Conservation (phyloP, 2,888 invertebrate species). For the Chrysolina haemoptera region DNA sequence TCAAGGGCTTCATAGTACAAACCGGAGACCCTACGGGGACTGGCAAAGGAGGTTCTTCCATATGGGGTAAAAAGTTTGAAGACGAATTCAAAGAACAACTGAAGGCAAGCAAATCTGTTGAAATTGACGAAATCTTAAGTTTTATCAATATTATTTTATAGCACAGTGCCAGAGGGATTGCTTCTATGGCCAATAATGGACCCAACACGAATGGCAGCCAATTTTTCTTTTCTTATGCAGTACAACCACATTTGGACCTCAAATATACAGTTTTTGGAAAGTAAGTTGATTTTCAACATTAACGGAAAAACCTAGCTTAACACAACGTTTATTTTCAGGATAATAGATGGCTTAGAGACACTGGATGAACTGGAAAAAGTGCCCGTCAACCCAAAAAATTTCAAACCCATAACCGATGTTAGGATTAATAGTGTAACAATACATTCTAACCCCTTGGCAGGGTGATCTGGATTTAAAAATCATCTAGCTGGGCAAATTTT, state of each 20-base stretch:
- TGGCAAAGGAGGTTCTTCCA: slow-evolving; percentile 97
- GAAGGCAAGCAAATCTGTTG: slow-evolving; percentile 74
- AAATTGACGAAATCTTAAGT: background rate
- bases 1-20: slow-evolving; percentile 86
- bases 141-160: slow-evolving; percentile 57
- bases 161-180: slow-evolving; percentile 90
- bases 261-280: slow-evolving; percentile 98
- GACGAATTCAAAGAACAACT: slow-evolving; percentile 97
- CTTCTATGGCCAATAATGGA: slow-evolving; percentile 99
- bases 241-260: slow-evolving; percentile 95
- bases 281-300: slow-evolving; percentile 71
- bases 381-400: slow-evolving; percentile 94
- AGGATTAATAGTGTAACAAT: slow-evolving; percentile 92
- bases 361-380: slow-evolving; percentile 97
- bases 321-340: slow-evolving; percentile 74
- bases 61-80: slow-evolving; percentile 97
- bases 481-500: background rate
- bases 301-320: background rate
- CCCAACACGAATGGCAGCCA: slow-evolving; percentile 98
- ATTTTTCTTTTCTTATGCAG: slow-evolving; percentile 96
- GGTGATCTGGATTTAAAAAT: background rate
- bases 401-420: slow-evolving; percentile 88
- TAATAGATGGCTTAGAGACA: slow-evolving; percentile 97
- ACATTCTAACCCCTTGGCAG: slow-evolving; percentile 97
- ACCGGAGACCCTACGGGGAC: slow-evolving; percentile 90